These are phyloP conservation scores for Harpegnathos saltator DNA, from an alignment of 1,140 invertebrate genomes.

Conservation along the genomic window DNA sequence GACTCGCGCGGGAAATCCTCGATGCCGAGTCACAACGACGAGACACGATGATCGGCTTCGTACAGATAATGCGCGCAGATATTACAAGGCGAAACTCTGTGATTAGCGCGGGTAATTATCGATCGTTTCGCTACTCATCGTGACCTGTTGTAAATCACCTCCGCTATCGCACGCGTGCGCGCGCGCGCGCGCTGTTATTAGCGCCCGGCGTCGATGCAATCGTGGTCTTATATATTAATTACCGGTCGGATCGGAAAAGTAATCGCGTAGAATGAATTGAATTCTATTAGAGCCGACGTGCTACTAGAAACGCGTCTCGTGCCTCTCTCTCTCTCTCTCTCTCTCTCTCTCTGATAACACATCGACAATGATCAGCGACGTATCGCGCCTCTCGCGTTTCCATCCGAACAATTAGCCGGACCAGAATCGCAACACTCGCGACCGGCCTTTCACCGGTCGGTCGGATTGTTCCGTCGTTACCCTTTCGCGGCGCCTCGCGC, in stretches of 20 bases:
- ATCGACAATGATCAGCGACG: constrained; percentile 10
- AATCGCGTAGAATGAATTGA: constrained; percentile 40
- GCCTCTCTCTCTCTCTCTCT: too few relatives aligned
- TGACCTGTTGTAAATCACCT: constrained; percentile 52
- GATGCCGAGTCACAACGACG: constrained; percentile 11
- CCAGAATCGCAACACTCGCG: constrained; percentile 7
- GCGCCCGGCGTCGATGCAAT: constrained; percentile 36
- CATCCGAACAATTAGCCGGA: constrained; percentile 21
- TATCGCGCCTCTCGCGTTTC: not conserved
- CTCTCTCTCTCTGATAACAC: constrained; percentile 31
- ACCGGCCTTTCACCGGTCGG: constrained; percentile 17
- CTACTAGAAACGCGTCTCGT: constrained; percentile 38
- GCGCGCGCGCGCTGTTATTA: constrained; percentile 44
- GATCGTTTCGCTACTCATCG: constrained; percentile 50
- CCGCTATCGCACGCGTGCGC: constrained; percentile 31
- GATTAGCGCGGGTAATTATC: constrained; percentile 57
- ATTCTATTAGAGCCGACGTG: constrained; percentile 9
- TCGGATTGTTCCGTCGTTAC: constrained; percentile 24
- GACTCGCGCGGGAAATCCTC: constrained; percentile 22
- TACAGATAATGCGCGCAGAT: constrained; percentile 40
- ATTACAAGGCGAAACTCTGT: constrained; percentile 45
- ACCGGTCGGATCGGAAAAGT: constrained; percentile 19
- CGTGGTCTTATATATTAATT: constrained; percentile 43
- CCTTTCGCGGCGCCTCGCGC: not conserved
- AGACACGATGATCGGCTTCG: constrained; percentile 14